Base-by-base conservation (phyloP, 2,113 vertebrate species). In the Monopterus albus region DNA sequence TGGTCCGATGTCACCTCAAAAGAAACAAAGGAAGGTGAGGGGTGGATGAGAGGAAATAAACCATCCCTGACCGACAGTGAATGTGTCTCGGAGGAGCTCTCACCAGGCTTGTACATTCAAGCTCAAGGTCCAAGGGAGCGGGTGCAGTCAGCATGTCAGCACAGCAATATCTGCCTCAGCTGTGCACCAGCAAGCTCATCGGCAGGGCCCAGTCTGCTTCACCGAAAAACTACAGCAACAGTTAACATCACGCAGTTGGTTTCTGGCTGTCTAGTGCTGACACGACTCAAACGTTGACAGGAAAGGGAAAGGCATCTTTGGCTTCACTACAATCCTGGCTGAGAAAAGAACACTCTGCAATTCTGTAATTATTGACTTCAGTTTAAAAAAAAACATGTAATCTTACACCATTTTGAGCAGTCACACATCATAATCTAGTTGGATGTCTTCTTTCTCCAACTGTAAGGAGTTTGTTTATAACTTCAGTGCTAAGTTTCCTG, bases 61-160 rank as follows among this genome's bases (percentile, higher is more conserved):
- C 42, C 39, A 56, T 26, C 60, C 36, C 23, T n/a, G 53, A 49
- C 47, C 31, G 12, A 31, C 46, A 6, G 59, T 3, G 29, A 61
- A 60, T 1, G 29, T 0, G 50, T 61, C 67, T 69, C 79, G 6
- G 1, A 68, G 72, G 75, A 69, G 71, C 51, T 55, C 75, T 55
- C 29, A 18, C 18, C 1, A n/a, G 15, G 20, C 42, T 51, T 35
- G 58, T 78, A 83, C 79, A 87, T 84, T 72, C 69, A 58, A 70
- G 51, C 60, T 78, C 72, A 84, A 85, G 73, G 82, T 87, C 63
- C 57, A 64, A 25, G 15, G 60, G 42, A 61, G 47, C 25, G 33
- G 49, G 68, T 28, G 61, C 58, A 77, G 56, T 43, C 67, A 45
- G 73, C 62, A n/a, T 36, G 72, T 50, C 72, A 47, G 46, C 59